Conservation (phyloP, 2,888 invertebrate species). For the Lasioglossum oenotherae region DNA sequence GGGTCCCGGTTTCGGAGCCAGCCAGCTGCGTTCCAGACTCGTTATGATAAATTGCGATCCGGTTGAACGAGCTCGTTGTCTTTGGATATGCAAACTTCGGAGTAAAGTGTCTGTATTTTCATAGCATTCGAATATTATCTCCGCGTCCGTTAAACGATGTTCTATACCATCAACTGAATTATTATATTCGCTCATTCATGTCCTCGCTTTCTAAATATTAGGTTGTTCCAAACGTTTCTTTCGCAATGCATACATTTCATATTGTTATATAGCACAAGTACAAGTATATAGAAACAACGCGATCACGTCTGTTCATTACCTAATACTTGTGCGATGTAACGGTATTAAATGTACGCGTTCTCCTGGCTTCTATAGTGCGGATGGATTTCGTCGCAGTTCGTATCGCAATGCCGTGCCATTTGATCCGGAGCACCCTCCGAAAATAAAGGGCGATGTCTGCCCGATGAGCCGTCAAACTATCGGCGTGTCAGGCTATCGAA, state of each 20-base stretch:
- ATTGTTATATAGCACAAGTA: too few species aligned
- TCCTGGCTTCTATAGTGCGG: too few species aligned
- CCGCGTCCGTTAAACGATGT: background rate
- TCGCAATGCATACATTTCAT: too few species aligned
- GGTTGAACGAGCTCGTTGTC: background rate
- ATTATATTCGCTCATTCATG: too few species aligned
- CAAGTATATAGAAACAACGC: too few species aligned
- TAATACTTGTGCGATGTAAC: too few species aligned
- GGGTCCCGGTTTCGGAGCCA: background rate
- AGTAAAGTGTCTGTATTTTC: background rate
- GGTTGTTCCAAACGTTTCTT: too few species aligned
- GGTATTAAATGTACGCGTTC: background rate
- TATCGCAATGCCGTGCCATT: background rate
- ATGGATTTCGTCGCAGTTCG: background rate
- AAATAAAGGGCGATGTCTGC: background rate
- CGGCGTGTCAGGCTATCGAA: background rate
- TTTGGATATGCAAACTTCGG: background rate
- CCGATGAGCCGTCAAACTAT: background rate
- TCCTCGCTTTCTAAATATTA: too few species aligned
- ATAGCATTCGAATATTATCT: background rate
- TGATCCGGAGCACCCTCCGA: background rate
- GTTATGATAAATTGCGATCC: slow-evolving; percentile 17
- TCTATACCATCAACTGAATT: background rate
- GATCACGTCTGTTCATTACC: too few species aligned
- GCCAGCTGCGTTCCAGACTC: slow-evolving; percentile 1